These are phyloP conservation scores for Ptilonorhynchus violaceus DNA, from an alignment of 2,113 vertebrate species.

Conservation along the genomic window DNA sequence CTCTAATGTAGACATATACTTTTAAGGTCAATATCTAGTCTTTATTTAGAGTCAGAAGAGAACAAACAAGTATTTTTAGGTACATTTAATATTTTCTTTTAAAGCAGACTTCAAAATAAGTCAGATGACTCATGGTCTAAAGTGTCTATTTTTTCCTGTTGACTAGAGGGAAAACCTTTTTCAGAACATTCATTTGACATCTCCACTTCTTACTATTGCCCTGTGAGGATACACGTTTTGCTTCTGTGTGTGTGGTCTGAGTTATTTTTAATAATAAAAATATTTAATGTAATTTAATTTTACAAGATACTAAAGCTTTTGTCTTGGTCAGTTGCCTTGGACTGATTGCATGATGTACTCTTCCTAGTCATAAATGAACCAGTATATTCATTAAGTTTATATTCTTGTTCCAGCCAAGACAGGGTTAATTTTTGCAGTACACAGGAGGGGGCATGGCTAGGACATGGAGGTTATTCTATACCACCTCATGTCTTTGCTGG, in stretches of 20 bases:
- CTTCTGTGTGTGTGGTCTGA: not conserved
- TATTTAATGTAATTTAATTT: not conserved
- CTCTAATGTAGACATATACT: not conserved
- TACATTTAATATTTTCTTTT: not conserved
- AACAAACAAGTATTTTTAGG: not conserved
- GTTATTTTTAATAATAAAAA: not conserved
- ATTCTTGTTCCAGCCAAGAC: not conserved
- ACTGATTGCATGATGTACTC: not conserved
- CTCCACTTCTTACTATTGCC: not conserved
- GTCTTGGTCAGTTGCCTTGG: not conserved
- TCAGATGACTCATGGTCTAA: not conserved
- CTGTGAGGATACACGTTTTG: rapidly evolving
- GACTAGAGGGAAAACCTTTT: not conserved
- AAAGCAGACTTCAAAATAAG: not conserved
- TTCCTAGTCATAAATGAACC: not conserved
- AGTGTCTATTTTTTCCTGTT: not conserved
- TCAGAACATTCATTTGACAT: not conserved
- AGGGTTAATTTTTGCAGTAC: not conserved
- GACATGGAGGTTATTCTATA: not conserved
- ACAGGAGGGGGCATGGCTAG: not conserved
- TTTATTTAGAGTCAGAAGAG: not conserved
- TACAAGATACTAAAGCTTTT: not conserved
- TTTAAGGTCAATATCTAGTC: not conserved
- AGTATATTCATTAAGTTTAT: not conserved
- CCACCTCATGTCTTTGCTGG: not conserved